phyloP scores from a whole-genome alignment of 2,888 invertebrate species.

The Eupithecia dodoneata region DNA sequence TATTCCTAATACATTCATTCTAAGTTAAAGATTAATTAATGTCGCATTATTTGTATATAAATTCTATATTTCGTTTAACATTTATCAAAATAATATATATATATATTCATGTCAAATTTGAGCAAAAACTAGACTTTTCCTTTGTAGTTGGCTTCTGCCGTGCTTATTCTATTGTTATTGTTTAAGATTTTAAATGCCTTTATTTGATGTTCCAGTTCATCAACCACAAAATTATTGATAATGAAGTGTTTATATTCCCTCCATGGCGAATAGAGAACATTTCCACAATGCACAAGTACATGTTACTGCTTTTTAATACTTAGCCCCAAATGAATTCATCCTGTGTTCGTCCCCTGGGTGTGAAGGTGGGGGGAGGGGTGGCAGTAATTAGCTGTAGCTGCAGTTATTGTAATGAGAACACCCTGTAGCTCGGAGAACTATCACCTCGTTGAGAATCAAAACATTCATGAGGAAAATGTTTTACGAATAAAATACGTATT shows the following conservation, averaged over 20 bases:
- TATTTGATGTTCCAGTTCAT: neutral
- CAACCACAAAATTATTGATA: neutral
- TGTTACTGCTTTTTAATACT: neutral
- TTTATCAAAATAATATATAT: too few species aligned
- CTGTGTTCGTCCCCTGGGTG: neutral
- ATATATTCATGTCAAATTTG: too few species aligned
- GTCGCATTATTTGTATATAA: too few species aligned
- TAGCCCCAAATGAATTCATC: neutral
- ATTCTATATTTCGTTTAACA: too few species aligned
- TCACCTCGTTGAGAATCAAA: neutral
- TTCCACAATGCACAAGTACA: neutral
- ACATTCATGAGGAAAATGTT: neutral
- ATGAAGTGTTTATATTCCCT: neutral
- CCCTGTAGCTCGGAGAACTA: conserved; percentile 14
- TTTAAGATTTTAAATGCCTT: neutral
- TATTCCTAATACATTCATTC: too few species aligned
- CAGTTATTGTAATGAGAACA: conserved; percentile 32
- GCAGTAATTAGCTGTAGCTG: conserved; percentile 35
- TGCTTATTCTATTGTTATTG: neutral
- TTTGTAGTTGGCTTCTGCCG: neutral
- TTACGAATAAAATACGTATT: neutral
- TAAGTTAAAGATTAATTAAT: too few species aligned
- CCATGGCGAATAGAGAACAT: neutral
- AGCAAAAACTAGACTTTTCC: too few species aligned
- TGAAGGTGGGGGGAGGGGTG: conserved; percentile 5